Conservation (phyloP, 1,140 invertebrate species). For the Acromyrmex heyeri region DNA sequence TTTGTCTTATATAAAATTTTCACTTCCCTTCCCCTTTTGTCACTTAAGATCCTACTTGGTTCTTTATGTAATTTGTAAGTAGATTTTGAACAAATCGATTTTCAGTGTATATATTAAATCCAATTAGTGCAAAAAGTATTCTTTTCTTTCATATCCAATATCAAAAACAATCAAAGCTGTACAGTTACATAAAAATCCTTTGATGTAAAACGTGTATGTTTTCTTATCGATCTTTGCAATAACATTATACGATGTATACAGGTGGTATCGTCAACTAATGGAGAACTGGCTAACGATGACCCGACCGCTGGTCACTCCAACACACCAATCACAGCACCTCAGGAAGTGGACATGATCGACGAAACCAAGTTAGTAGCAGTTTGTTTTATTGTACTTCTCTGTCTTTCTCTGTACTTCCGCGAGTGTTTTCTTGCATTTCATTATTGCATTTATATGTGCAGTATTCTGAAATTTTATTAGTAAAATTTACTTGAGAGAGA, state of each 20-base stretch:
- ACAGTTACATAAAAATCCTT: not conserved
- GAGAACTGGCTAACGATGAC: conserved; percentile 97
- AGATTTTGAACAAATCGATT: conserved; percentile 42
- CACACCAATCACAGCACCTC: conserved; percentile 96
- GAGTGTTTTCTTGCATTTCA: not conserved
- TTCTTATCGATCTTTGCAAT: not conserved
- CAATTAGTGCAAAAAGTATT: conserved; percentile 19
- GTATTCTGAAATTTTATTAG: not conserved
- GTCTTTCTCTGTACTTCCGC: not conserved
- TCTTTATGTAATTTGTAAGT: conserved; percentile 36
- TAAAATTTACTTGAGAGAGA: not conserved
- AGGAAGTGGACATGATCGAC: conserved; percentile 97
- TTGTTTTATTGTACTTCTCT: conserved; percentile 29
- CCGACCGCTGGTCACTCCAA: conserved; percentile 98
- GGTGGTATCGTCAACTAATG: conserved; percentile 99
- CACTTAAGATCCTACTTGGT: conserved; percentile 46
- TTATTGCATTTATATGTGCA: conserved; percentile 22
- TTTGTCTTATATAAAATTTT: conserved; percentile 14
- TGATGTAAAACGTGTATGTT: not conserved
- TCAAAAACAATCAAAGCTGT: not conserved
- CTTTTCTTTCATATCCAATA: conserved; percentile 16
- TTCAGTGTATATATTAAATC: conserved; percentile 19
- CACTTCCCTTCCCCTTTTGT: not conserved
- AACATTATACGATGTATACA: conserved; percentile 86
- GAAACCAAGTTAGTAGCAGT: conserved; percentile 95